Base-by-base conservation (phyloP, 2,113 vertebrate species). In the Lontra canadensis region DNA sequence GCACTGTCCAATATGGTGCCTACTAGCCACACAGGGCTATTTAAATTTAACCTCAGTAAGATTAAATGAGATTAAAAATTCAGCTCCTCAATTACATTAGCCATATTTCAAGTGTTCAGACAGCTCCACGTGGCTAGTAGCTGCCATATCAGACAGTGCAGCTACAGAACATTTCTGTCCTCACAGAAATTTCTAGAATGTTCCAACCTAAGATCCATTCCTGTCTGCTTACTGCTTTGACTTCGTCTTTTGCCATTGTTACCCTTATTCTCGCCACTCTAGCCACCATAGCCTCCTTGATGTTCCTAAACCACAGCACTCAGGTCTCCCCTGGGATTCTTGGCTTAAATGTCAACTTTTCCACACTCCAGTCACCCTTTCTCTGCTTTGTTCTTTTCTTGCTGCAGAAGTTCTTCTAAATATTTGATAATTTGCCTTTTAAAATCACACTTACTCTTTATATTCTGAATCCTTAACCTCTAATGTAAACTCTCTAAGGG, bases 41-140 rank as follows among this genome's bases (percentile, higher is more conserved):
- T 90, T 85, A 85, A 17, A 63, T 81, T 90, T 92, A 87, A 94
- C 39, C 81, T 71, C 85, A 85, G 92, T 95, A 65, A 44, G 87
- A 36, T 90, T 69, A 61, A 73, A 71, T 63, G 88, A 80, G 39
- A 84, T 95, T 79, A 52, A 88, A 94, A 85, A 57, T 73, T 79
- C 52, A 47, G 57, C 18, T 84, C 42, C 26, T 73, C 36, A 44
- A 4, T 89, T 88, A 76, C 31, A 57, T 65, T 47, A 83, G 65
- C 63, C 57, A 71, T 31, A 26, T 83, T 55, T 74, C 12, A 86
- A 83, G 59, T 25, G 73, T 52, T 78, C 14, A 9, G 29, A 76
- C 36, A 88, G 52, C 67, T 44, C 67, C 15, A 5, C 26, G 15
- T 82, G 39, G 23, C 87, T 79, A 36, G 1, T 67, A 85, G 36